Base-by-base conservation (phyloP, 2,113 vertebrate genomes). In the Miniopterus natalensis region DNA sequence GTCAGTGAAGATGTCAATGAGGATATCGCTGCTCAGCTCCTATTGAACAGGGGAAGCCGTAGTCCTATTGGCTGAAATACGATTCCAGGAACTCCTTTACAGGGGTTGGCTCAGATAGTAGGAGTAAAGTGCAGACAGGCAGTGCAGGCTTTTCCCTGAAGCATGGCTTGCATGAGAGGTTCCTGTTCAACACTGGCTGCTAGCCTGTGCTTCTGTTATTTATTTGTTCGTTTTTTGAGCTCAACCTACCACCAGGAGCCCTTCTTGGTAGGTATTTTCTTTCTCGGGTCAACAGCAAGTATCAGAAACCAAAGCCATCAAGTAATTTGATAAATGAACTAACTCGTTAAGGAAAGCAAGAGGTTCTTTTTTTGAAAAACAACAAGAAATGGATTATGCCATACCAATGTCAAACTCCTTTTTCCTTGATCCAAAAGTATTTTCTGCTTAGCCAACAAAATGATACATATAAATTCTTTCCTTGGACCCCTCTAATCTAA, bases 401-500 rank as follows among this genome's bases (percentile, higher is more conserved):
- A 83, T 9, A 7, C 1, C 10, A 45, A 84, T 18, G 66, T 84
- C 70, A 90, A 95, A 95, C 45, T 65, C 7, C 53, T 47, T 65
- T 83, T 83, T 73, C 42, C 29, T 88, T 70, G 5, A 92, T 79
- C 15, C 49, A 77, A 95, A 84, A 95, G 5, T 23, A 9, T 8
- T 66, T 95, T 85, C 29, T 83, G 18, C 84, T 92, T 66, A 95
- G 47, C 15, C 57, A 84, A 88, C 53, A 94, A 88, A 88, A 10
- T 2, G 11, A 84, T 68, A 9, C 2, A 47, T 59, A 66, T 70
- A 70, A 65, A 74, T 74, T 94, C 31, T 57, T 68, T 89, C 85
- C 80, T 61, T 14, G 9, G 11, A 80, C 40, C 20, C 74, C 40
- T 86, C 40, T 86, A 73, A 65, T 14, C 20, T 70, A 61, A 94